These are phyloP conservation scores for Radopholus similis DNA, from an alignment of 1,140 invertebrate genomes.

Conservation along the genomic window DNA sequence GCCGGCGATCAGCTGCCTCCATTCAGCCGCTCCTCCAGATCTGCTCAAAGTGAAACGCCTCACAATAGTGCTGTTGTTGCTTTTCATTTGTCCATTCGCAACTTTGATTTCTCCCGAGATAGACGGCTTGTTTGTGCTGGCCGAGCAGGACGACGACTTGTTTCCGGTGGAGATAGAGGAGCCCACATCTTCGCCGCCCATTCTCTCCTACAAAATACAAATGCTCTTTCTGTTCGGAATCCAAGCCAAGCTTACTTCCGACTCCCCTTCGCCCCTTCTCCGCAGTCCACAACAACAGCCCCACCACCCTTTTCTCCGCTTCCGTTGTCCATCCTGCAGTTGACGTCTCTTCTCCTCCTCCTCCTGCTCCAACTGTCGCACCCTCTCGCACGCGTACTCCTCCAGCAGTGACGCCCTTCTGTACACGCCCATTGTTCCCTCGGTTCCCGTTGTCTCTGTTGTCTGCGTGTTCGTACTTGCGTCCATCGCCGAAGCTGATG, in stretches of 20 bases:
- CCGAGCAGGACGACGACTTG: too few relatives aligned
- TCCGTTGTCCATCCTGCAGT: background rate
- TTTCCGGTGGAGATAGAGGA: too few relatives aligned
- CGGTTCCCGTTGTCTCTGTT: constrained; percentile 14
- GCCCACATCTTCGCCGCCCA: too few relatives aligned
- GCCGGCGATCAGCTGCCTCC: background rate
- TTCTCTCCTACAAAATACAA: too few relatives aligned
- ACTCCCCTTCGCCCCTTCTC: background rate
- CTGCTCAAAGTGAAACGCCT: constrained; percentile 7
- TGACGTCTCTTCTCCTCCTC: background rate
- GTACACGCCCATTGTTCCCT: constrained; percentile 8
- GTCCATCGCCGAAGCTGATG: constrained; percentile 8
- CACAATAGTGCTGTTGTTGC: background rate
- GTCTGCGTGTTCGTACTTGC: constrained; percentile 17
- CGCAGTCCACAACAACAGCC: background rate
- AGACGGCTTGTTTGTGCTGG: too few relatives aligned
- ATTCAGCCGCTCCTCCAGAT: background rate
- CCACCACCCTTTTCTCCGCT: background rate
- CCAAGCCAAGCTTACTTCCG: too few relatives aligned
- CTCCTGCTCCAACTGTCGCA: background rate
- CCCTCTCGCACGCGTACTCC: background rate
- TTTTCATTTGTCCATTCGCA: too few relatives aligned
- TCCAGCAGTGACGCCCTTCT: constrained; percentile 8
- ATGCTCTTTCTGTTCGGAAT: too few relatives aligned
- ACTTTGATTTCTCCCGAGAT: too few relatives aligned